These are phyloP conservation scores for Sterna hirundo DNA, from an alignment of 2,113 vertebrate genomes.

Conservation along the genomic window DNA sequence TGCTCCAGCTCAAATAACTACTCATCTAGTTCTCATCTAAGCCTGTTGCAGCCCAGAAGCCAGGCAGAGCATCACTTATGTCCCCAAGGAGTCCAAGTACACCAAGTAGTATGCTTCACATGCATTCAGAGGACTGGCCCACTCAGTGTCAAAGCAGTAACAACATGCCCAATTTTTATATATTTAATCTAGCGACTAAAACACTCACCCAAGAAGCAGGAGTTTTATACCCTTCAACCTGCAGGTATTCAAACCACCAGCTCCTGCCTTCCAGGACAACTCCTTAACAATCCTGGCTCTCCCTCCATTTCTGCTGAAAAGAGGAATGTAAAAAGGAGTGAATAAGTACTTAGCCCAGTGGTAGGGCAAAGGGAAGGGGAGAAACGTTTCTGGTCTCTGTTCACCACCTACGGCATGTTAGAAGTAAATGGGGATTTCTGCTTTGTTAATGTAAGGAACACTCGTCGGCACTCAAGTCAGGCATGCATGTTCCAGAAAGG, in stretches of 20 bases:
- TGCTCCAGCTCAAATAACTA: not conserved
- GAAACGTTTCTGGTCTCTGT: not conserved
- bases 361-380: not conserved
- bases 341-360: not conserved
- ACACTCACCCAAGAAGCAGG: not conserved
- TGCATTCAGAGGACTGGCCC: not conserved
- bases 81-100: not conserved
- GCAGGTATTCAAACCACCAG: not conserved
- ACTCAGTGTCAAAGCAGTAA: not conserved
- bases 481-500: not conserved
- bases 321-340: not conserved
- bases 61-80: not conserved
- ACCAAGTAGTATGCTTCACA: rapidly evolving
- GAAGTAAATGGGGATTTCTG: not conserved
- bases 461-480: not conserved
- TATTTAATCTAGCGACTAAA: not conserved
- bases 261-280: not conserved
- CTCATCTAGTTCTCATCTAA: not conserved
- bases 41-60: not conserved
- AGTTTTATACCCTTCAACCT: not conserved
- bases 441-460: not conserved
- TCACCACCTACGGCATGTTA: not conserved
- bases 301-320: not conserved
- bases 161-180: not conserved
- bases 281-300: not conserved